These are phyloP conservation scores for Epizoanthus stellaris DNA, from an alignment of 92 coral and sea anemone genomes.

Conservation along the genomic window DNA sequence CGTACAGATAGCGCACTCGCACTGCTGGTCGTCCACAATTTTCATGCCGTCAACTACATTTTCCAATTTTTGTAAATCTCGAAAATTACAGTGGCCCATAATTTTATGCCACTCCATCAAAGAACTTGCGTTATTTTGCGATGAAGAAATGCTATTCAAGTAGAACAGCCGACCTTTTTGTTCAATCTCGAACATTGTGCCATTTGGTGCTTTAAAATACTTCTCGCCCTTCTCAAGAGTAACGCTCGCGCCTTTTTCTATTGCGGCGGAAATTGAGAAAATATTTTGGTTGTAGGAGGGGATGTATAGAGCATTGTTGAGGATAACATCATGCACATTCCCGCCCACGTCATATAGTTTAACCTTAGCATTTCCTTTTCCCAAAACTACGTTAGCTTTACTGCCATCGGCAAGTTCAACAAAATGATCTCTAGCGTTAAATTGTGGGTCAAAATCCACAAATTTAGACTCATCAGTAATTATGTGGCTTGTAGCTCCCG, in stretches of 20 bases:
- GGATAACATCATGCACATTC: constrained; percentile 34
- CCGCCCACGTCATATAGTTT: constrained; percentile 35
- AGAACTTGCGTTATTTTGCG: constrained; percentile 29
- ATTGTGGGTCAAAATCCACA: constrained; percentile 41
- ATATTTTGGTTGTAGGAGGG: constrained; percentile 61
- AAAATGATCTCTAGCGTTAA: constrained; percentile 43
- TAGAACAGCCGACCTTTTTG: constrained; percentile 42
- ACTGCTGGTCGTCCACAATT: constrained; percentile 21
- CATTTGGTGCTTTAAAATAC: constrained; percentile 44
- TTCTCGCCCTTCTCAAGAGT: constrained; percentile 27
- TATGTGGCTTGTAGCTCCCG: constrained; percentile 55
- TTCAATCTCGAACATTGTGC: constrained; percentile 49
- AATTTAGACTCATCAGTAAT: constrained; percentile 45
- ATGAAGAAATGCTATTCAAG: constrained; percentile 38
- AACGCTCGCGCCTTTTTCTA: constrained; percentile 46
- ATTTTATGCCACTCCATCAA: constrained; percentile 52
- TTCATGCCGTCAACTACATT: constrained; percentile 52
- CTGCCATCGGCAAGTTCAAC: constrained; percentile 59
- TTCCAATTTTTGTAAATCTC: constrained; percentile 37
- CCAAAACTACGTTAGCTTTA: constrained; percentile 50
- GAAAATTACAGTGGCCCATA: constrained; percentile 46
- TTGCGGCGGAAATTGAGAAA: constrained; percentile 55
- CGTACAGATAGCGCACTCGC: constrained; percentile 50
- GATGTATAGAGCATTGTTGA: constrained; percentile 51
- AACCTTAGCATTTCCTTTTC: constrained; percentile 46